Evolutionary conservation across 1,140 invertebrate genomes (phyloP).

Genomic region (Macrotrachela quadricornifera): DNA sequence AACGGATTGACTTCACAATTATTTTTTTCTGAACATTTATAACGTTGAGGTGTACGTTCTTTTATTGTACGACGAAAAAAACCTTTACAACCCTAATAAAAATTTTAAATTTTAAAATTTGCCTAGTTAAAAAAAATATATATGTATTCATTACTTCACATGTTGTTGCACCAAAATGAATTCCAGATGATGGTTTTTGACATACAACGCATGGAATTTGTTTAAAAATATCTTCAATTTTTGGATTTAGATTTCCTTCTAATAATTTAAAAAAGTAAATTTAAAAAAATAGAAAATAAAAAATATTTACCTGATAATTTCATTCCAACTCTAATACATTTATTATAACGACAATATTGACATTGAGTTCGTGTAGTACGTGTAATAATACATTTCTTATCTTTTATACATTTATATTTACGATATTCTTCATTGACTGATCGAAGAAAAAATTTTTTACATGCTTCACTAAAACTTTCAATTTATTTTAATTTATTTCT

Average conservation of each 20-base stretch:
- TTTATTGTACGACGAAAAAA: slow-evolving; percentile 88
- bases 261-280: background rate
- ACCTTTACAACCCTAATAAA: slow-evolving; percentile 46
- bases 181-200: slow-evolving; percentile 75
- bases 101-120: background rate
- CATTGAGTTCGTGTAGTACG: slow-evolving; percentile 98
- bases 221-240: slow-evolving; percentile 1
- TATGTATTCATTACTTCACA: slow-evolving; percentile 94
- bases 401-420: slow-evolving; percentile 35
- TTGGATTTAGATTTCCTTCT: background rate
- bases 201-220: slow-evolving; percentile 43
- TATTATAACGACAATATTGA: slow-evolving; percentile 85
- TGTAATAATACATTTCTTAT: slow-evolving; percentile 87
- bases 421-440: slow-evolving; percentile 3
- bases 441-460: slow-evolving; percentile 2
- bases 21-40: slow-evolving; percentile 18
- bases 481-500: background rate
- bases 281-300: background rate
- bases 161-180: slow-evolving; percentile 85
- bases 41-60: slow-evolving; percentile 39
- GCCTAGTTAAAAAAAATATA: slow-evolving; percentile 37
- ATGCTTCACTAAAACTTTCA: background rate
- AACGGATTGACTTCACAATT: slow-evolving; percentile 76
- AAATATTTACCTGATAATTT: slow-evolving; percentile 46
- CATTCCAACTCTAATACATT: slow-evolving; percentile 99